A percentile compares a stretch with the other conserved stretches of the same genome.
These are phyloP conservation scores for Limnothrissa miodon DNA, from an alignment of 2,113 vertebrate species.

Conservation along the genomic window DNA sequence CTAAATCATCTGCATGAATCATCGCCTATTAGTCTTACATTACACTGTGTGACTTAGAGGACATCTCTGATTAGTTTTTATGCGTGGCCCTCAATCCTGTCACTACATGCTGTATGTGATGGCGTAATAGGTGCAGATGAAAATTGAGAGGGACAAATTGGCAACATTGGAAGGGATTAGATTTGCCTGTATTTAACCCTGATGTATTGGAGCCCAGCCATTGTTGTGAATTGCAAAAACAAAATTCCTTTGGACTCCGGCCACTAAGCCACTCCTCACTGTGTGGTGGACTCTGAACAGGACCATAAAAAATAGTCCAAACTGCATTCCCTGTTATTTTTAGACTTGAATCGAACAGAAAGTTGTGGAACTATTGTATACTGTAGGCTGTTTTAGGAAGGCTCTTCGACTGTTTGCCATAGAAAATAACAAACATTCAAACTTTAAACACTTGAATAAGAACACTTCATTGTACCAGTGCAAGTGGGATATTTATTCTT, in stretches of 20 bases:
- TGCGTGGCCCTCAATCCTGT: neutral
- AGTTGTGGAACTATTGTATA: too few species aligned
- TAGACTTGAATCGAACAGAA: neutral
- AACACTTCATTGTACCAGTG: neutral
- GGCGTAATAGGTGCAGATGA: neutral
- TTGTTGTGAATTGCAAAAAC: neutral
- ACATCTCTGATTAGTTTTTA: neutral
- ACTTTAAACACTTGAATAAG: neutral
- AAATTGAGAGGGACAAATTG: neutral
- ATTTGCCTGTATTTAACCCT: neutral
- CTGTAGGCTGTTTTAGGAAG: too few species aligned
- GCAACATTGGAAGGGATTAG: neutral
- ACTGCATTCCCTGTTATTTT: neutral
- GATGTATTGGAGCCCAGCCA: neutral
- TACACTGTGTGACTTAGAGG: too few species aligned
- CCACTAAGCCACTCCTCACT: neutral
- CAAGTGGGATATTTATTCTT: slow-evolving; percentile 17
- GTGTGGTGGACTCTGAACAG: neutral
- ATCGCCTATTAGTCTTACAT: too few species aligned
- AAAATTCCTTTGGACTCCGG: neutral
- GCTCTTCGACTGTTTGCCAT: neutral
- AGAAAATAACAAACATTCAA: neutral
- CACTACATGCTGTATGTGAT: neutral
- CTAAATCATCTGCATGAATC: too few species aligned
- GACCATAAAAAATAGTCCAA: neutral